Evolutionary conservation across 2,113 vertebrate genomes (phyloP).

Genomic region (Sylvietta virens): DNA sequence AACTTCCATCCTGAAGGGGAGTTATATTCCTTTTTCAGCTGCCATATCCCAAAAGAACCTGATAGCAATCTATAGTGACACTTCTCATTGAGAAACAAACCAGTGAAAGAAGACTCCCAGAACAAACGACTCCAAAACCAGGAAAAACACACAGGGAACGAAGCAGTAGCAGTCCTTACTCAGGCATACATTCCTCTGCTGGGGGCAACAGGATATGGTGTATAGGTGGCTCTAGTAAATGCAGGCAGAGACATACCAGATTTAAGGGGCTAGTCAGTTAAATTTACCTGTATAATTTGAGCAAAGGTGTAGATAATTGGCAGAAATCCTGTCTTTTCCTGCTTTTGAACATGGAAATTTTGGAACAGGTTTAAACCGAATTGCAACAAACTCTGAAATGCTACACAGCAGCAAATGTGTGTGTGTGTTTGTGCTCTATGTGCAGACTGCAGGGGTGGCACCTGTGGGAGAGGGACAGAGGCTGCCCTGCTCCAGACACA

Average conservation of each 20-base stretch:
- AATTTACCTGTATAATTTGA: not conserved
- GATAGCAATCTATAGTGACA: not conserved
- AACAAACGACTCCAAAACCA: not conserved
- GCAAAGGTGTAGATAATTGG: not conserved
- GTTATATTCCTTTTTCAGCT: not conserved
- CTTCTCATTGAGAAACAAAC: rapidly evolving
- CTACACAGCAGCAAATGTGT: not conserved
- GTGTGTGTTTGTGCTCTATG: no score
- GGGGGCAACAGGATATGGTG: rapidly evolving
- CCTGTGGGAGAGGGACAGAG: not conserved
- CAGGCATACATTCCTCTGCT: not conserved
- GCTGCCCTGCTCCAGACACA: not conserved
- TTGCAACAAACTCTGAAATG: not conserved
- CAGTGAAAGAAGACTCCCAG: not conserved
- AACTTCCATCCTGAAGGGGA: not conserved
- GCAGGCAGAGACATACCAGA: not conserved
- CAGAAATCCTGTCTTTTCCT: not conserved
- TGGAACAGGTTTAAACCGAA: not conserved
- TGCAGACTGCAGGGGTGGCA: not conserved
- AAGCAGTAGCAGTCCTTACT: not conserved
- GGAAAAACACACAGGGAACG: rapidly evolving
- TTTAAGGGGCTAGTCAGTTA: not conserved
- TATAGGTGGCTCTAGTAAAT: not conserved
- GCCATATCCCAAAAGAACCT: not conserved
- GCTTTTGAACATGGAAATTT: not conserved